Evolutionary conservation across 2,797 vertebrate genomes (phyloP), one percentile per base, ranked within the genome.

Genomic region (Falco rusticolus): DNA sequence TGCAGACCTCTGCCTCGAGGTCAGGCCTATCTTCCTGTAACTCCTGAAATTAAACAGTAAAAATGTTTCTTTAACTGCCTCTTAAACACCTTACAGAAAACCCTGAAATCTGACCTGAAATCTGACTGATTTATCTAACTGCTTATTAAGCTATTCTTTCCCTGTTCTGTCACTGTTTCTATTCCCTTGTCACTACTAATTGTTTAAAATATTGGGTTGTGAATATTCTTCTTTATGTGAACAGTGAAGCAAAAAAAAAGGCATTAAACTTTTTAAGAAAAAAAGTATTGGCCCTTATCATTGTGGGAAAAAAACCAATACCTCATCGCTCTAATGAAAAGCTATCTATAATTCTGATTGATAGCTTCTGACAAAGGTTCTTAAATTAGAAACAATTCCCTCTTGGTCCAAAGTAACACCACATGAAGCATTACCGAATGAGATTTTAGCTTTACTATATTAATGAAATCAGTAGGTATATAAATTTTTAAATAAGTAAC

Each of bases 371-470:
- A 66, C 25, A 78, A 68, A 84, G 13, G 16, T 57, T 86, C 59
- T 86, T 90, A 87, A 90, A 82, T 66, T 92, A 72, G 84, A 84
- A 95, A 65, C 21, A 53, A 61, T 84, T 87, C 74, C 31, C 26
- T 90, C 10, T 26, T 72, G 11, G 14, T 82, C 31, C 31, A 56
- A 86, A 75, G 18, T 37, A 91, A 18, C 19, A 80, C 16, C 20
- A 57, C 28, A 21, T 22, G 45, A 84, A 91, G 13, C 48, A 64
- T 39, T 78, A 61, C 90, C 61, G 11, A 82, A 87, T 29, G 39
- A 82, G 39, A 5, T 89, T 90, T 90, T 84, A 72, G 31, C 22
- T 92, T 92, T 89, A 29, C 33, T 56, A 8, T 15, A 16, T 79
- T 53, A 94, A 45, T 34, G 43, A 82, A 92, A 87, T 83, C 64